A percentile compares a stretch with the other conserved stretches of the same genome.
phyloP scores from a whole-genome alignment of 2,797 vertebrate species.

The Tapera naevia region DNA sequence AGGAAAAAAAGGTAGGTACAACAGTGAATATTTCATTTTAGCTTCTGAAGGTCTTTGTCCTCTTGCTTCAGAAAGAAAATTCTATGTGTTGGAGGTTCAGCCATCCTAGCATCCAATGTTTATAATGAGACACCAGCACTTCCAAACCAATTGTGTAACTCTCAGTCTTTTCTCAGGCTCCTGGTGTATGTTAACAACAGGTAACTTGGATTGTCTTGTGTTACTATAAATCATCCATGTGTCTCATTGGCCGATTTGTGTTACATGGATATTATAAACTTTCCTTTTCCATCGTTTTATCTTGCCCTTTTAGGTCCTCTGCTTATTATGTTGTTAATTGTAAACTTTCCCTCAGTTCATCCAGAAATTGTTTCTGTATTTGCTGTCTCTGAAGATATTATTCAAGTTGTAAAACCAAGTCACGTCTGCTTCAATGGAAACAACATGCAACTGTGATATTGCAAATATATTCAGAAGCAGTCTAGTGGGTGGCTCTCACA shows the following conservation, averaged over 20 bases:
- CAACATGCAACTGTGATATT: neutral
- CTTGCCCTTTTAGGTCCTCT: neutral
- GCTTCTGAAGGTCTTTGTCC: neutral
- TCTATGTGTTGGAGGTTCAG: neutral
- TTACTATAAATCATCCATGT: neutral
- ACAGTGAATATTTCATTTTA: neutral
- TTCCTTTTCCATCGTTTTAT: neutral
- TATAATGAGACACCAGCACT: neutral
- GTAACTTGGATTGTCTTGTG: neutral
- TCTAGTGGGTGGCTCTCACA: neutral
- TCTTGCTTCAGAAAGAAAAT: neutral
- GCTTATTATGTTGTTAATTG: neutral
- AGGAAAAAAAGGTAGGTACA: neutral
- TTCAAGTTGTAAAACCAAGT: neutral
- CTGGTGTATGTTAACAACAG: neutral
- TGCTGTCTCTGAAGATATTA: neutral
- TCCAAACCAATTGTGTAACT: neutral
- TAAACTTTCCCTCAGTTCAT: neutral
- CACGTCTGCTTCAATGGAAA: neutral
- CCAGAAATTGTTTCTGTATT: neutral
- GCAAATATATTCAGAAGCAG: neutral
- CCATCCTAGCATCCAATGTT: neutral
- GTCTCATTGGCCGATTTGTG: neutral
- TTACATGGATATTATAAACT: neutral
- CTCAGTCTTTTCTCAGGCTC: neutral